Percentiles rank a stretch among this genome's conserved stretches.
phyloP scores from a whole-genome alignment of 2,113 vertebrate species.

The Macheiramphus alcinus region DNA sequence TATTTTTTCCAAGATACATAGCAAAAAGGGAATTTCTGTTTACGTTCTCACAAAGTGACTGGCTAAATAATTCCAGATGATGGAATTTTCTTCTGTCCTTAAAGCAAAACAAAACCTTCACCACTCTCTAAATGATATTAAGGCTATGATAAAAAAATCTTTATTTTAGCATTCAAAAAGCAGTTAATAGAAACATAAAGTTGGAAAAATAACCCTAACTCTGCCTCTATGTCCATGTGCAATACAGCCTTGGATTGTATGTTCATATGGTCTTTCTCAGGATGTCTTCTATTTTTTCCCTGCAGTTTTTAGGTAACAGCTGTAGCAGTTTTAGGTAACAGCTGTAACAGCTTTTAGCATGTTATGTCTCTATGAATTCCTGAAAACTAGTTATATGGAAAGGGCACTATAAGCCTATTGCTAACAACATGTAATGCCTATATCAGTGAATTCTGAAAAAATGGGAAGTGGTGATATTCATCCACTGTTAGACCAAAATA shows the following conservation, averaged over 20 bases:
- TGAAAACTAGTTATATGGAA: not conserved
- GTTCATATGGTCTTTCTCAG: not conserved
- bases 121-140: not conserved
- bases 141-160: not conserved
- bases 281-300: not conserved
- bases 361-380: not conserved
- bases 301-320: not conserved
- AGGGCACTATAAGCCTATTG: not conserved
- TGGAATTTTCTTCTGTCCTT: slow-evolving; percentile 34
- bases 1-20: slow-evolving; percentile 53
- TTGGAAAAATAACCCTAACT: not conserved
- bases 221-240: not conserved
- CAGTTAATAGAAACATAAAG: not conserved
- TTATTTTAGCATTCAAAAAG: not conserved
- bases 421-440: not conserved
- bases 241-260: not conserved
- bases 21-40: slow-evolving; percentile 56
- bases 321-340: not conserved
- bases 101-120: slow-evolving; percentile 19
- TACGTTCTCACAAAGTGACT: slow-evolving; percentile 40
- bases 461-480: not conserved
- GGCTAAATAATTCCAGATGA: slow-evolving; percentile 68
- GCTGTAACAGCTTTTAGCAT: not conserved
- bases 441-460: not conserved
- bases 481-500: not conserved